phyloP scores from a whole-genome alignment of 2,888 invertebrate species.

The Crossocerus cetratus region DNA sequence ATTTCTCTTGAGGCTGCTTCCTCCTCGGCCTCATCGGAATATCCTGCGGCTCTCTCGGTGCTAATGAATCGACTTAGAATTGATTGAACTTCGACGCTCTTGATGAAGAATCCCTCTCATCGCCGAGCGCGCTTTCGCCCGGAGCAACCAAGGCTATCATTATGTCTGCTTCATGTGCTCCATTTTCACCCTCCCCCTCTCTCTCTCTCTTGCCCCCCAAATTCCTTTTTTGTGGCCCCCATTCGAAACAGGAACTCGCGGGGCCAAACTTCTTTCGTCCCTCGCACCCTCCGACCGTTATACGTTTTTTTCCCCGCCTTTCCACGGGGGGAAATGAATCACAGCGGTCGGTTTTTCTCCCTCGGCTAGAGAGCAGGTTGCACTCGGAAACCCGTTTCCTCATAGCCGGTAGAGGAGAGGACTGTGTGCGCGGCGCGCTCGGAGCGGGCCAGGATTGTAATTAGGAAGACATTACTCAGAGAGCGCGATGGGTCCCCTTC shows the following conservation, averaged over 20 bases:
- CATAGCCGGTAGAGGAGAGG: slow-evolving; percentile 21
- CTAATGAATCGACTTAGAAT: slow-evolving; percentile 53
- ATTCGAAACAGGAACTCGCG: no score
- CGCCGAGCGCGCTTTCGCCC: slow-evolving; percentile 18
- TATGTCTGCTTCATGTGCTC: no score
- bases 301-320: slow-evolving; percentile 44
- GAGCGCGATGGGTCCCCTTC: slow-evolving; percentile 37
- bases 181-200: no score
- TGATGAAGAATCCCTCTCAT: slow-evolving; percentile 39
- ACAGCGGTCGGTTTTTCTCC: slow-evolving; percentile 43
- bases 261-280: no score
- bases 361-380: slow-evolving; percentile 7
- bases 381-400: slow-evolving; percentile 46
- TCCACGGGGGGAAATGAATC: slow-evolving; percentile 39
- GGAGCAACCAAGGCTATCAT: no score
- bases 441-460: slow-evolving; percentile 61
- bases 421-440: slow-evolving; percentile 46
- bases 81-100: slow-evolving; percentile 54
- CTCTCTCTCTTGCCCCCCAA: not conserved
- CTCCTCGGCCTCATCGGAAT: slow-evolving; percentile 56
- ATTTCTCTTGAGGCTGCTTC: slow-evolving; percentile 4
- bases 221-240: no score
- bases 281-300: slow-evolving; percentile 37
- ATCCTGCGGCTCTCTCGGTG: slow-evolving; percentile 25
- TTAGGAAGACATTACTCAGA: slow-evolving; percentile 70